Base-by-base conservation (phyloP, 2,113 vertebrate genomes). In the Zosterops borbonicus region DNA sequence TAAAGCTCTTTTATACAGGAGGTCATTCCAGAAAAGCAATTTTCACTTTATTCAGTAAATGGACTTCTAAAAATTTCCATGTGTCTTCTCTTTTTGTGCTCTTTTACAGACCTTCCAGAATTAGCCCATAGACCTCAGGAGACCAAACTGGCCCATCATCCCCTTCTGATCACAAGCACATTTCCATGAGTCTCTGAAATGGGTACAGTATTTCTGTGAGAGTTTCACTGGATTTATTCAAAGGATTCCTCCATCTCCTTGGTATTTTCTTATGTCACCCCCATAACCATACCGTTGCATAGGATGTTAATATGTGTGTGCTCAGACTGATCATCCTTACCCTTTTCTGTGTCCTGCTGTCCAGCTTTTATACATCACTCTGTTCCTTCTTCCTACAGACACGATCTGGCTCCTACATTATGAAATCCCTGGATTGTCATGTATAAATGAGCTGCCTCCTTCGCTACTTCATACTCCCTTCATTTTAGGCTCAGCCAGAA, bases 91-190 rank as follows among this genome's bases (percentile, higher is more conserved):
- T 49, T 84, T 68, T 69, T 58, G 14, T 83, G 65, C 10, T 80
- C 9, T 73, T 87, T 76, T 27, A 33, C 29, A 83, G 68, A 80
- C 13, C 23, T 50, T 49, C 59, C 35, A 35, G 50, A 80, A 74
- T 50, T 29, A 69, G 42, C 46, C 24, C 9, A 14, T 27, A 46
- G 70, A 74, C 18, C 22, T 53, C 41, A 56, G 68, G 52, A 78
- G 55, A 50, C 5, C 71, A 78, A 25, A 69, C 0, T 65, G 25
- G 10, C 33, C 35, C 8, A 8, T 12, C 0, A 0, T 46, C 68
- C 39, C 64, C 22, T 74, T 74, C 55, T 81, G 47, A 41, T 12
- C n/a, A 59, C 21, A 33, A 75, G 27, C 8, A 24, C 23, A 17
- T 44, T 82, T n/a, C 12, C 37, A 41, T 4, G 11, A 65, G 35